A percentile compares a stretch with the other conserved stretches of the same genome.
phyloP scores from a whole-genome alignment of 1,140 invertebrate genomes.

The Polypedilum pembai region DNA sequence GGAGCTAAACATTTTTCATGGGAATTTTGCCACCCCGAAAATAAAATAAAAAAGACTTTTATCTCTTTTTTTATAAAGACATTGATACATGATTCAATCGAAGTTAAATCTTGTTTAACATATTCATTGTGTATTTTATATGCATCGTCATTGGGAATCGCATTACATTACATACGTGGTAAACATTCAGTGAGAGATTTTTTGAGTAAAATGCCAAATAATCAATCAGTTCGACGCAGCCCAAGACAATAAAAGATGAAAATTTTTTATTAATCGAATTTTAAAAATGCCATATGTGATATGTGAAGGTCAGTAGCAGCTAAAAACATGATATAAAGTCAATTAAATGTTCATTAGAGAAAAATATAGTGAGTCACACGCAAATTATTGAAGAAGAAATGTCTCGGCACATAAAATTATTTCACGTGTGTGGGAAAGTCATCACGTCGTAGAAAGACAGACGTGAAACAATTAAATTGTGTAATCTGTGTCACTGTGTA shows the following conservation, averaged over 20 bases:
- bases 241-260: background rate
- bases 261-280: background rate
- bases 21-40: constrained; percentile 15
- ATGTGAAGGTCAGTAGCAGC: background rate
- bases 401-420: background rate
- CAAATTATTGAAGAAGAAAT: constrained; percentile 1
- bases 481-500: constrained; percentile 11
- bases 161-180: background rate
- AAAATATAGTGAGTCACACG: background rate
- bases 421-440: background rate
- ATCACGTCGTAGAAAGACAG: background rate
- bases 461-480: constrained; percentile 13
- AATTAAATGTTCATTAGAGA: constrained; percentile 14
- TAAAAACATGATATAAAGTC: background rate
- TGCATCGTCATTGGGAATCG: constrained; percentile 4
- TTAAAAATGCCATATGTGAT: background rate
- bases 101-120: background rate
- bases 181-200: background rate
- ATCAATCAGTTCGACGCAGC: background rate
- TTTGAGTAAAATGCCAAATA: background rate
- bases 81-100: background rate
- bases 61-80: background rate
- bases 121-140: background rate
- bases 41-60: constrained; percentile 5
- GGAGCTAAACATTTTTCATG: background rate